Evolutionary conservation across 1,140 invertebrate genomes (phyloP).

Genomic region (Drosophila lacertosa): DNA sequence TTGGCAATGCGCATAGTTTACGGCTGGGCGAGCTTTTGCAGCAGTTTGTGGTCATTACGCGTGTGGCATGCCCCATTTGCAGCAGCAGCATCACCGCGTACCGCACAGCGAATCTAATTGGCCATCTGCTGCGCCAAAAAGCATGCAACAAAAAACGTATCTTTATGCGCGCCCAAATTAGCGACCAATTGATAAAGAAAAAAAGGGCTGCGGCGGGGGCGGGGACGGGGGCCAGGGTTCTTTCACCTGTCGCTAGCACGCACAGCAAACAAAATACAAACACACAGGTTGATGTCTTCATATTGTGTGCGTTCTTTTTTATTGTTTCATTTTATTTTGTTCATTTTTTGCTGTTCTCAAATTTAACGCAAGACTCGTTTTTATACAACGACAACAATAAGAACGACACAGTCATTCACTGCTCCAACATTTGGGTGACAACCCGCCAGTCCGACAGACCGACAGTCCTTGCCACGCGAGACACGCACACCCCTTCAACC

Average conservation of each 20-base stretch:
- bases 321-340: conserved; percentile 3
- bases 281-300: conserved; percentile 55
- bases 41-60: not conserved
- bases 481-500: not conserved
- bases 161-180: not conserved
- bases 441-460: too few relatives aligned
- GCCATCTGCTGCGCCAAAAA: conserved; percentile 15
- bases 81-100: not conserved
- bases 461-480: not conserved
- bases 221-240: conserved; percentile 56
- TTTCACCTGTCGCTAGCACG: conserved; percentile 54
- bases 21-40: not conserved
- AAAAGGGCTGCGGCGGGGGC: not conserved
- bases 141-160: conserved; percentile 16
- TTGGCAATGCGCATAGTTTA: conserved; percentile 17
- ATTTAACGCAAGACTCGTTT: conserved; percentile 52
- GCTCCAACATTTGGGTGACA: conserved; percentile 72
- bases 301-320: conserved; percentile 49
- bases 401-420: conserved; percentile 53
- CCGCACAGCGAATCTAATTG: not conserved
- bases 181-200: conserved; percentile 5
- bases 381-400: too few relatives aligned
- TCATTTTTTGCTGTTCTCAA: conserved; percentile 56
- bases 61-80: not conserved
- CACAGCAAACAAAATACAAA: conserved; percentile 19